Evolutionary conservation across 2,113 vertebrate genomes (phyloP).

Genomic region (Caracal caracal): DNA sequence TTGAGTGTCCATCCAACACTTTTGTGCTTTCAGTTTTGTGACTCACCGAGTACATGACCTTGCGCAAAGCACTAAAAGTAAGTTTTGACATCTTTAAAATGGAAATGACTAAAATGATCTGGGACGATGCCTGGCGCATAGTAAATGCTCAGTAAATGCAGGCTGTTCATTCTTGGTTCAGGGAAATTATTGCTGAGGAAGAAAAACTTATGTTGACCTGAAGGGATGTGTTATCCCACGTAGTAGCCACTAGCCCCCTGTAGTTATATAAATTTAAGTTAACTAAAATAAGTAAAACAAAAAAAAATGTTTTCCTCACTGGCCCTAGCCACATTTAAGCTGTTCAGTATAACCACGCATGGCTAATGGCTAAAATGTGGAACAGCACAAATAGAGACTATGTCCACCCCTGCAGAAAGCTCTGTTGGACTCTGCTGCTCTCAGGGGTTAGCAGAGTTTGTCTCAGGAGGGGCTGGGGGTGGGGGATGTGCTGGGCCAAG

Average conservation of each 20-base stretch:
- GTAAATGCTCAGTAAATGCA: accelerated
- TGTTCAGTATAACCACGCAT: neutral
- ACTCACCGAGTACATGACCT: neutral
- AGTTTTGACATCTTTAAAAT: neutral
- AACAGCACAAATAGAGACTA: accelerated
- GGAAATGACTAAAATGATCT: neutral
- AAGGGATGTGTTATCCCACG: neutral
- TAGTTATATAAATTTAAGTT: neutral
- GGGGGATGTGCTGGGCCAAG: too few relatives aligned
- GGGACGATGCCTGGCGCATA: neutral
- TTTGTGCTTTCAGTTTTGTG: neutral
- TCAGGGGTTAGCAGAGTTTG: neutral
- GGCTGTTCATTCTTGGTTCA: neutral
- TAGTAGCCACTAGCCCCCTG: neutral
- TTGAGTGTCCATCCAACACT: neutral
- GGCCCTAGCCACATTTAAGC: neutral
- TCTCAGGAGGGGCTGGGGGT: neutral
- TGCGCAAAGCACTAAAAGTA: neutral
- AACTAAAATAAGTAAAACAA: neutral
- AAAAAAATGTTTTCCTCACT: neutral
- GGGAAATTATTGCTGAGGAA: neutral
- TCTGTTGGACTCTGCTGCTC: neutral
- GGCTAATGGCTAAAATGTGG: neutral
- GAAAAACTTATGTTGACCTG: too few relatives aligned
- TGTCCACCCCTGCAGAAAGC: neutral